Base-by-base conservation (phyloP, 2,113 vertebrate genomes). In the Rhinichthys klamathensis region DNA sequence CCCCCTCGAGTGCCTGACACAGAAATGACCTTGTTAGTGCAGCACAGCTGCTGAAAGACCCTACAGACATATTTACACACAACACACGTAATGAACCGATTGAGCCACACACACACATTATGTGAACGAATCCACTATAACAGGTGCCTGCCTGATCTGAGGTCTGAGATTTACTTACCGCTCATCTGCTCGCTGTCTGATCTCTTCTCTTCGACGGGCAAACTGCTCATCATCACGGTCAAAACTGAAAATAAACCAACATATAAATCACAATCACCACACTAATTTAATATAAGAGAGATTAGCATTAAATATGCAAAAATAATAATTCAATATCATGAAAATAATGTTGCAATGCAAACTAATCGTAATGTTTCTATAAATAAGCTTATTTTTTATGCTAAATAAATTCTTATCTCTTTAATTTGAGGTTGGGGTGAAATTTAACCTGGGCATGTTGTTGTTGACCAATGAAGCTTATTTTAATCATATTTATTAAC, bases 211-310 rank as follows among this genome's bases (percentile, higher is more conserved):
- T 88, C 73, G 93, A 78, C 90, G 90, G 72, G 85, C 27, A 32
- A 87, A 90, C 77, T 88, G 87, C 81, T 94, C 94, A 15, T 95
- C 95, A 18, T 94, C 93, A 89, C 89, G 86, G 89, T 94, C 91
- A 32, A 51, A 67, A 77, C 94, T 95, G 18, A 16, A 79, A 30
- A 46, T 9, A 60, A 2, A 69, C 6, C 13, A 63, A 46, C 51
- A 9, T 11, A 30, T 10, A n/a, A 10, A 4, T 44, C 69, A 81
- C 18, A 73, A 23, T 46, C 2, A 15, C 11, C 61, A 12, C 61
- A 27, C 6, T 27, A 1, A 21, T 54, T 54, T 54, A 21, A 21
- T 54, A 21, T 7, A 56, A 8, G 7, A 56, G 54, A 56, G 54
- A 21, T 18, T 7, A 1, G 7, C 54, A 56, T 56, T 21, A 8